Conservation (phyloP, 2,113 vertebrate species). For the Myotis brandtii region DNA sequence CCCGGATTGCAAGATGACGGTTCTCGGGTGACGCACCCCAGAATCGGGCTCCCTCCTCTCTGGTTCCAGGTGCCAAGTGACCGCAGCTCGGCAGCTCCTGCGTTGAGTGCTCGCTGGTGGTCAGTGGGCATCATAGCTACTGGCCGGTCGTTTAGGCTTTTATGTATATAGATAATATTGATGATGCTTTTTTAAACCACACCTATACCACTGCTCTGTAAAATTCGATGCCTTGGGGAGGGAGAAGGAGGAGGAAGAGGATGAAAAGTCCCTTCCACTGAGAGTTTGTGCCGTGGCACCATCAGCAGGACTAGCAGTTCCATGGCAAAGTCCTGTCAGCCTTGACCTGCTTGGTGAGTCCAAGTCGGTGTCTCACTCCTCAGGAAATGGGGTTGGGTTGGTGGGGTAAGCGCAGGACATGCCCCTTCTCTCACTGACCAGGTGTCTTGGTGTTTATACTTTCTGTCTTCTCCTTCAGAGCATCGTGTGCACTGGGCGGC, state of each 20-base stretch:
- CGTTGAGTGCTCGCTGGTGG: no score
- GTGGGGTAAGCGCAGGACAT: background rate
- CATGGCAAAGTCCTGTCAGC: background rate
- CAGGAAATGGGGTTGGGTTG: no score
- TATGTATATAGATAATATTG: no score
- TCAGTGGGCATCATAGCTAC: no score
- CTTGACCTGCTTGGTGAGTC: accelerated
- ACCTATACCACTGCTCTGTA: background rate
- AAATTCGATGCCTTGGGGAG: background rate
- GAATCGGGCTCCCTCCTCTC: no score
- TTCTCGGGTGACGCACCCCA: no score
- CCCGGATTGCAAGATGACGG: no score
- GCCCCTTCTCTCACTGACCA: background rate
- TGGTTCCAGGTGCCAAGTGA: no score
- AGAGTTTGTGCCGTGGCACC: background rate
- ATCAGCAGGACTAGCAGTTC: background rate
- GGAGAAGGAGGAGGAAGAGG: background rate
- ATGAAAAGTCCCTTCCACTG: background rate
- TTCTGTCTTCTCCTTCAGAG: constrained; percentile 84
- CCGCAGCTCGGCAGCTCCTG: no score
- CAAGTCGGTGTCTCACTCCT: accelerated
- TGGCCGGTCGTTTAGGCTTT: no score
- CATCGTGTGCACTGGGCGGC: constrained; percentile 94
- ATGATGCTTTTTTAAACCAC: background rate
- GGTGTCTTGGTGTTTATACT: background rate